Evolutionary conservation across 1,140 invertebrate genomes (phyloP), one percentile per base, ranked within the genome.

Genomic region (Pachypeltis micranthus): DNA sequence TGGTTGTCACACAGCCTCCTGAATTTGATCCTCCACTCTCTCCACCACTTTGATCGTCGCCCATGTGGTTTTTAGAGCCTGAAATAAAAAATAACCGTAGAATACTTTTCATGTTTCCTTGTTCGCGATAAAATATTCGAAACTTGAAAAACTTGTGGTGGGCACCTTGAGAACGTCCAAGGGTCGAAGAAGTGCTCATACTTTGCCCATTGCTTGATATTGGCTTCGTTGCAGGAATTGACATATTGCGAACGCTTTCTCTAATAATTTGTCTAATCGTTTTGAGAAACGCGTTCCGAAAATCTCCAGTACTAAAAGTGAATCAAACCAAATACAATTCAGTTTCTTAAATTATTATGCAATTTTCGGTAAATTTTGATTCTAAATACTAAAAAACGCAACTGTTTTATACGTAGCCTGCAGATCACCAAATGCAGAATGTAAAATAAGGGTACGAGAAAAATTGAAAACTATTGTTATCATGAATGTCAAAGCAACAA

Each of bases 211-310:
- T 65, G 44, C 76, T 74, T 58, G 73, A 66, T 34, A 77, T 77
- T 39, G 83, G 85, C 68, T 87, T 86, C 29, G 84, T 86, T 64
- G 84, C 83, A 63, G 92, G 91, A 76, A 95, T 89, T 70, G 87
- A 92, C 91, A 94, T 95, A 71, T 94, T 94, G 67, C 91, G 82
- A 12, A 95, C 92, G 62, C 90, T 92, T 75, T 97, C 94, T 62
- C 93, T 82, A 65, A 97, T 97, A 44, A 96, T 96, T 77, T 96
- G 93, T 59, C 93, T 81, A 68, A 97, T 96, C 54, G 93, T 96
- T 75, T 93, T 93, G 66, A 98, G 80, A 80, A 97, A 96, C 67
- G 92, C 91, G 74, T 95, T 94, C 68, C 94, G 85, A 74, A 96
- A 96, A 73, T 96, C 93, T 59, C 85, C 85, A 27, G 93, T 95